Conservation (phyloP, 2,113 vertebrate genomes). For the Periophthalmodon schlosseri region DNA sequence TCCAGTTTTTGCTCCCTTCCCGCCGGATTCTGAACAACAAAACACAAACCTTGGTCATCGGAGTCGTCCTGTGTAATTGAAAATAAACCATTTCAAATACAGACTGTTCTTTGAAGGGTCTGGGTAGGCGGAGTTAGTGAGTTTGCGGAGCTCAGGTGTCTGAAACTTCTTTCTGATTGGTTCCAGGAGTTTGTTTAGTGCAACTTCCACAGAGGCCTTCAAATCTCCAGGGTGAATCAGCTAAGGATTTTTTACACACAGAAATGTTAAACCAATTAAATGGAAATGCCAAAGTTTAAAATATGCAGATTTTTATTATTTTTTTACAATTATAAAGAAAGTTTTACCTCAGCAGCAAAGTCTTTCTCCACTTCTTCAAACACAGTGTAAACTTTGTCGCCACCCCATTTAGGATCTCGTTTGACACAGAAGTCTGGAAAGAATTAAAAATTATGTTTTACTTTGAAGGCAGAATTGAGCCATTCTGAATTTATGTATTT, state of each 20-base stretch:
- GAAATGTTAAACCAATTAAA: neutral
- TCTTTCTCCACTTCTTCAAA: slow-evolving; percentile 90
- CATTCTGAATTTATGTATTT: neutral
- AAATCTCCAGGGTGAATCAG: slow-evolving; percentile 92
- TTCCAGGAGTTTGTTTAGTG: slow-evolving; percentile 89
- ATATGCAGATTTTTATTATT: too few relatives aligned
- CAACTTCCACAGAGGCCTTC: slow-evolving; percentile 91
- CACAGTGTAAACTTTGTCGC: slow-evolving; percentile 87
- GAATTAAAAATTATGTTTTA: neutral
- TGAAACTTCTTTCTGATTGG: slow-evolving; percentile 95
- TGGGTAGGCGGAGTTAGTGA: slow-evolving; percentile 86
- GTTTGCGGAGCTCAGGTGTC: slow-evolving; percentile 85
- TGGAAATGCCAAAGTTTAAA: neutral
- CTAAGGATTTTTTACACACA: slow-evolving; percentile 60
- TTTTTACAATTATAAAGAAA: neutral
- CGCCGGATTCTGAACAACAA: slow-evolving; percentile 75
- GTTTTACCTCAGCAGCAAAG: slow-evolving; percentile 86
- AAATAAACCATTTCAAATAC: slow-evolving; percentile 76
- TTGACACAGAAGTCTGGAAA: slow-evolving; percentile 88
- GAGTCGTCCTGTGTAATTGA: neutral
- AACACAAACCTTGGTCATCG: neutral
- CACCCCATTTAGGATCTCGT: slow-evolving; percentile 93
- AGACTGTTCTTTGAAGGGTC: slow-evolving; percentile 85
- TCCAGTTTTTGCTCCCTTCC: slow-evolving; percentile 78
- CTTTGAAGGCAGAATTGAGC: accelerated